phyloP scores from a whole-genome alignment of 1,140 invertebrate species.

The Tetramorium simillimum region DNA sequence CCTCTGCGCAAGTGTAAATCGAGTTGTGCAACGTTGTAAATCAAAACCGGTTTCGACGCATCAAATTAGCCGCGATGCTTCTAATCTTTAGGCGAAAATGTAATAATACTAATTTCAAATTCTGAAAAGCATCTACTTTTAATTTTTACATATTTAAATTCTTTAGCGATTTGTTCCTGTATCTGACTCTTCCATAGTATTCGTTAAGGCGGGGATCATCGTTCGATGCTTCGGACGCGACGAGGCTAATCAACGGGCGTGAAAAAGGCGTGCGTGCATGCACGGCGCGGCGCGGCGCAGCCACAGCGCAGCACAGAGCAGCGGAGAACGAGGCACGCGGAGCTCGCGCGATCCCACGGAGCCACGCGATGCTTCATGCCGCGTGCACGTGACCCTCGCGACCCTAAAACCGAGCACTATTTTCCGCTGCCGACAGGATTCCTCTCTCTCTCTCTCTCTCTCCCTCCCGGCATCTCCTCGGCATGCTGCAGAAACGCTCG shows the following conservation, averaged over 20 bases:
- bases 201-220: constrained; percentile 7
- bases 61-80: background rate
- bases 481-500: constrained; percentile 25
- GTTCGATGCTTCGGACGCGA: constrained; percentile 16
- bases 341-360: constrained; percentile 79
- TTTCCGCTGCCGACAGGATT: constrained; percentile 76
- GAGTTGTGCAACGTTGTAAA: background rate
- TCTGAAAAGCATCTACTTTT: too few species aligned
- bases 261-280: constrained; percentile 70
- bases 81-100: background rate
- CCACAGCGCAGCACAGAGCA: background rate
- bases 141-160: background rate
- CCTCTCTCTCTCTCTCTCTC: constrained; percentile 44
- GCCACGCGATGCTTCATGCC: constrained; percentile 80
- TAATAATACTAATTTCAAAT: background rate
- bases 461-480: constrained; percentile 41
- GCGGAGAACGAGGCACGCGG: constrained; percentile 54
- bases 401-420: constrained; percentile 81
- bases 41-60: background rate
- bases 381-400: constrained; percentile 78
- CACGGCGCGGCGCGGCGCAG: constrained; percentile 5
- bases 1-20: background rate
- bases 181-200: background rate
- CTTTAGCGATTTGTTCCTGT: background rate
- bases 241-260: constrained; percentile 55